phyloP scores from a whole-genome alignment of 2,113 vertebrate genomes.

The Chaenocephalus aceratus region DNA sequence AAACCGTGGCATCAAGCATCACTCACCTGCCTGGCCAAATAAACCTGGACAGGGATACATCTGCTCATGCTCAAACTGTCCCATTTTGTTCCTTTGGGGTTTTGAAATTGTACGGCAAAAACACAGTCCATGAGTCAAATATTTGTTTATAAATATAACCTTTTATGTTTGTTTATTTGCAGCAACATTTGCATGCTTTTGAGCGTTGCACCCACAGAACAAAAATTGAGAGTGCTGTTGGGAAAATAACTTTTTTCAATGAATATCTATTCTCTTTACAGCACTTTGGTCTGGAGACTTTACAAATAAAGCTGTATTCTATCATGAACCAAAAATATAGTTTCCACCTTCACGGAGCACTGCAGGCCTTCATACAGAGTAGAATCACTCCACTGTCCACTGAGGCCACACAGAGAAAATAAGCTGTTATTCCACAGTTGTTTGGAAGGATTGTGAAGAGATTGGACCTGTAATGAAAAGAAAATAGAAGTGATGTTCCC shows the following conservation, averaged over 20 bases:
- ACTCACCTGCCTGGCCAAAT: conserved; percentile 90
- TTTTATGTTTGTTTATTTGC: background rate
- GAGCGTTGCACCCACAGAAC: background rate
- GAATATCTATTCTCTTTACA: background rate
- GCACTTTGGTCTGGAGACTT: no score
- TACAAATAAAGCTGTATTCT: no score
- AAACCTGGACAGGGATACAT: conserved; percentile 87
- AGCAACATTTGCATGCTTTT: background rate
- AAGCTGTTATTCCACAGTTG: conserved; percentile 83
- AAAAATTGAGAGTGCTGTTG: conserved; percentile 4
- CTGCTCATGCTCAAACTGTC: conserved; percentile 83
- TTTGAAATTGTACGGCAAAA: conserved; percentile 33
- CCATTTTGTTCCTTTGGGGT: conserved; percentile 19
- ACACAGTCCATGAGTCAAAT: no score
- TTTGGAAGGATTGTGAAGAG: conserved; percentile 81
- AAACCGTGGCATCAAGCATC: conserved; percentile 87
- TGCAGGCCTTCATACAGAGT: conserved; percentile 6
- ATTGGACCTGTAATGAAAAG: conserved; percentile 85
- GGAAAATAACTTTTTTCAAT: conserved; percentile 51
- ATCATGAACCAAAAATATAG: conserved; percentile 36
- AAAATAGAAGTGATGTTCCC: conserved; percentile 85
- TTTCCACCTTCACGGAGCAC: conserved; percentile 62
- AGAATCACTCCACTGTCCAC: conserved; percentile 10
- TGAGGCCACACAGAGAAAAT: conserved; percentile 80
- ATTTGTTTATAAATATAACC: background rate